Evolutionary conservation across 2,113 vertebrate species (phyloP).

Genomic region (Pipa parva): DNA sequence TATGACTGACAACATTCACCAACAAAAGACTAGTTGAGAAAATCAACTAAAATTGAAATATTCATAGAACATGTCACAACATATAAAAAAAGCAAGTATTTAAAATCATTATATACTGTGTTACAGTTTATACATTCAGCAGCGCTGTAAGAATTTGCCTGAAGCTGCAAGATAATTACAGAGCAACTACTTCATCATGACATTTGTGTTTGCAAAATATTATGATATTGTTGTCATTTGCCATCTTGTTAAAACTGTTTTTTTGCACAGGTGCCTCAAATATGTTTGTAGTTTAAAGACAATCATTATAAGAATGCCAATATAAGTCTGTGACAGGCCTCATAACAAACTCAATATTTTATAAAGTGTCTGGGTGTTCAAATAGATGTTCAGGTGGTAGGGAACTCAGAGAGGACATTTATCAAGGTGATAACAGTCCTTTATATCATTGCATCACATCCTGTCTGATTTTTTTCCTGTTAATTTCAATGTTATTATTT

Average conservation of each 20-base stretch:
- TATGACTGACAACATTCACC: slow-evolving; percentile 20
- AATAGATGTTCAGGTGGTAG: too few species aligned
- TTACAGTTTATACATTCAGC: not conserved
- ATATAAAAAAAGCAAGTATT: slow-evolving; percentile 3
- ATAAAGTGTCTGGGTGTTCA: too few species aligned
- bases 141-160: slow-evolving; percentile 2
- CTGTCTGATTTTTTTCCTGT: too few species aligned
- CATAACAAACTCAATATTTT: too few species aligned
- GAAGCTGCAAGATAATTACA: slow-evolving; percentile 19
- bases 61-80: slow-evolving; percentile 18
- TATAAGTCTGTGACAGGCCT: too few species aligned
- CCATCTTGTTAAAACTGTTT: not conserved
- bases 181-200: slow-evolving; percentile 1
- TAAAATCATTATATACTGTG: not conserved
- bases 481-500: too few species aligned
- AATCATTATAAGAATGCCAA: too few species aligned
- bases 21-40: slow-evolving; percentile 30
- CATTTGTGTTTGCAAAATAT: slow-evolving; percentile 1
- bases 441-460: too few species aligned
- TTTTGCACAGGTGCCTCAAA: not conserved
- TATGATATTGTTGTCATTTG: slow-evolving; percentile 4
- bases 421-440: too few species aligned
- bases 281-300: not conserved
- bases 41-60: slow-evolving; percentile 14
- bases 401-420: too few species aligned